A percentile compares a stretch with the other conserved stretches of the same genome.
These are phyloP conservation scores for Halcyon leucocephala DNA, from an alignment of 2,797 vertebrate genomes.

Conservation along the genomic window DNA sequence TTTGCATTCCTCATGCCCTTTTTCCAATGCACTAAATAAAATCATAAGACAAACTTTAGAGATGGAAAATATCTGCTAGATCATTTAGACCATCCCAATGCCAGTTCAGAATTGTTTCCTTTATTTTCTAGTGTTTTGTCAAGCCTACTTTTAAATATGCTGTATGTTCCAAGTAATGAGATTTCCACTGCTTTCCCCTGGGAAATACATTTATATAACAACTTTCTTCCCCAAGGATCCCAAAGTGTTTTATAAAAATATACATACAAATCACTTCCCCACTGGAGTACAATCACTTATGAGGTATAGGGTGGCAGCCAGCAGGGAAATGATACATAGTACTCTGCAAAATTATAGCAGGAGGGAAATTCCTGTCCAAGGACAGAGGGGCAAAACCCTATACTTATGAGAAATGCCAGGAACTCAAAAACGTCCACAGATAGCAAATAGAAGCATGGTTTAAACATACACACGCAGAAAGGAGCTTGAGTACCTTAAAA, in stretches of 20 bases:
- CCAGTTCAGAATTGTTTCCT: slow-evolving; percentile 62
- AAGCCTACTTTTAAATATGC: slow-evolving; percentile 69
- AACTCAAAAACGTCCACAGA: not conserved
- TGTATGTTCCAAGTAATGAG: slow-evolving; percentile 71
- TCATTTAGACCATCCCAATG: slow-evolving; percentile 47
- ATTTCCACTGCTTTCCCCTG: slow-evolving; percentile 66
- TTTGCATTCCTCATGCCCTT: slow-evolving; percentile 31
- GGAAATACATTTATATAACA: slow-evolving; percentile 76
- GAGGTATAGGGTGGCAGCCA: slow-evolving; percentile 62
- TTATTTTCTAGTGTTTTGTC: slow-evolving; percentile 70
- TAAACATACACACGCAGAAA: not conserved
- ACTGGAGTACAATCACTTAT: slow-evolving; percentile 66
- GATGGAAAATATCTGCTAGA: slow-evolving; percentile 67
- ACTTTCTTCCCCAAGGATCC: slow-evolving; percentile 68
- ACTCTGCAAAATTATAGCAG: slow-evolving; percentile 43
- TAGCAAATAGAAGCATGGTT: not conserved
- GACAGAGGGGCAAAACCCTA: slow-evolving; percentile 51
- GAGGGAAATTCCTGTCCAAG: slow-evolving; percentile 58
- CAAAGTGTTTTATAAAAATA: slow-evolving; percentile 73
- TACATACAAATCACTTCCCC: slow-evolving; percentile 71
- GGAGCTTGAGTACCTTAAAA: not conserved
- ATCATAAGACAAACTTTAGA: slow-evolving; percentile 42
- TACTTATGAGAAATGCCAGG: not conserved
- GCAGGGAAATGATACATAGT: slow-evolving; percentile 55
- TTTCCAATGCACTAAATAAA: slow-evolving; percentile 56